Evolutionary conservation across 2,797 vertebrate species (phyloP), one percentile per base, ranked within the genome.

Genomic region (Macropodus opercularis): DNA sequence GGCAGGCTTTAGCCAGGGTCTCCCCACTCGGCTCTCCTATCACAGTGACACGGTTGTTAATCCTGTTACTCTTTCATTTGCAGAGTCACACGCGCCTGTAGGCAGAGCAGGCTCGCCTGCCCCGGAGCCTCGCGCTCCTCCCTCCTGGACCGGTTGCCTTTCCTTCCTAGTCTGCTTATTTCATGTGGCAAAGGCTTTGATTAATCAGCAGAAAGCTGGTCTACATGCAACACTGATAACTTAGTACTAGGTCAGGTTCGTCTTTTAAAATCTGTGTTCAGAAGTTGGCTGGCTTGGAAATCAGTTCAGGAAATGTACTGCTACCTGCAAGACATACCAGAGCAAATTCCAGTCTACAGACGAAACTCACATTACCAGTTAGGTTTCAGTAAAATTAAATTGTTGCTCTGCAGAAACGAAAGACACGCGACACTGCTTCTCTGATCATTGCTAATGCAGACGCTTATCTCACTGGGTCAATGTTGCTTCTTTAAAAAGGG

Each of bases 1-100:
- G 71, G 65, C 32, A 36, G 36, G 76, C 75, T 82, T 63, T 66
- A 67, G 60, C 80, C 80, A 26, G 55, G 70, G 84, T 81, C 82
- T 72, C 60, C 65, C 83, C 83, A 70, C 86, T 75, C 54, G 66
- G 68, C 75, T 70, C 67, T 65, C 32, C 76, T 75, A 87, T 90
- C 84, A 85, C 78, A 80, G 75, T 40, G 81, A 85, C 87, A 89
- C 55, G 83, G 58, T 77, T 27, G 66, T 77, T 89, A 91, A 91
- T 90, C 89, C 85, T 75, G 79, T 91, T 89, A 84, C 75, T 72
- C 70, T 81, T 80, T 84, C 73, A 77, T 72, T 85, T 72, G 43
- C 51, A 73, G 67, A 77, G 69, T 65, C 44, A 12, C 63, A 77
- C 46, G 52, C 70, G 78, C 49, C 78, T 55, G 55, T 31, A 24